These are phyloP conservation scores for Caenorhabditis brenneri DNA, from an alignment of 1,140 invertebrate species.

Conservation along the genomic window DNA sequence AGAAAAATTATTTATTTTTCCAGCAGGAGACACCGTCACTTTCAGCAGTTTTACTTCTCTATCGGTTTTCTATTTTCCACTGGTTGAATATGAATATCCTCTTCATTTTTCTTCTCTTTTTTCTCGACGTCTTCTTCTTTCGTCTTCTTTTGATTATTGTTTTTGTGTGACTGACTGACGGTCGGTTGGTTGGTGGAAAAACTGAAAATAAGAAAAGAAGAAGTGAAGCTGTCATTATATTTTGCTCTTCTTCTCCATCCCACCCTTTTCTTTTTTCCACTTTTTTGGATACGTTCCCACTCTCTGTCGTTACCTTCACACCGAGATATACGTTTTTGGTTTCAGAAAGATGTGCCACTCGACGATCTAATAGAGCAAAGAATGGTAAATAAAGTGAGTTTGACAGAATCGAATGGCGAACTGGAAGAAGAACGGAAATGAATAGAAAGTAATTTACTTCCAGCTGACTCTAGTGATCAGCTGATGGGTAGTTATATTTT, in stretches of 20 bases:
- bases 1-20: too few species aligned
- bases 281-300: neutral
- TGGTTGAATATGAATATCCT: constrained; percentile 1
- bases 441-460: constrained; percentile 9
- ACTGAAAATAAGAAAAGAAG: neutral
- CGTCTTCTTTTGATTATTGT: constrained; percentile 9
- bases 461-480: too few species aligned
- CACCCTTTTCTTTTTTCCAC: neutral
- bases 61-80: neutral
- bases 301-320: neutral
- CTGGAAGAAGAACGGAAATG: neutral
- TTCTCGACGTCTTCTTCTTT: neutral
- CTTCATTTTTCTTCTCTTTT: neutral
- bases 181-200: neutral
- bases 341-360: constrained; percentile 6
- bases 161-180: constrained; percentile 3
- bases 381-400: constrained; percentile 32
- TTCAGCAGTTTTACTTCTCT: neutral
- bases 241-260: constrained; percentile 15
- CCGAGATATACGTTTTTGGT: neutral
- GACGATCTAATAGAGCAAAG: constrained; percentile 27
- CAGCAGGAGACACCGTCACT: neutral
- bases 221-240: constrained; percentile 32
- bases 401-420: neutral
- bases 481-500: too few species aligned